Conservation (phyloP, 2,888 invertebrate genomes). For the Tinea semifulvella region DNA sequence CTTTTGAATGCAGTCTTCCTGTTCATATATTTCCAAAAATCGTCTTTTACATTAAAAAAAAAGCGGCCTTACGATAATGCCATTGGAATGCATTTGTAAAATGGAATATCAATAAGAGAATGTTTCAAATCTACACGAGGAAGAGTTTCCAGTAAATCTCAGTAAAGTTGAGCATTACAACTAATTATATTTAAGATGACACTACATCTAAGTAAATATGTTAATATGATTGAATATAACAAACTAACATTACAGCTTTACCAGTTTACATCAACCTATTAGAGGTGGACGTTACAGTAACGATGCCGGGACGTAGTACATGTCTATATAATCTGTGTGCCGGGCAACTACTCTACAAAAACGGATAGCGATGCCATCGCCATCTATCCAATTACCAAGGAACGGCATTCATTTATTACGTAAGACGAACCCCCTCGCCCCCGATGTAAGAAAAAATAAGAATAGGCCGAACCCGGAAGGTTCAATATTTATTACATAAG, state of each 20-base stretch:
- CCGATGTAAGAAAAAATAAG: too few relatives aligned
- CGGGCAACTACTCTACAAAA: too few relatives aligned
- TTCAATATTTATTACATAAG: too few relatives aligned
- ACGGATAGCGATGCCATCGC: too few relatives aligned
- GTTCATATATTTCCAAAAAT: constrained; percentile 49
- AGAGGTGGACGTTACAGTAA: too few relatives aligned
- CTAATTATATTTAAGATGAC: constrained; percentile 44
- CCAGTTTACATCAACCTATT: constrained; percentile 41
- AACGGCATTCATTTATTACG: too few relatives aligned
- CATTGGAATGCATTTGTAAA: constrained; percentile 36
- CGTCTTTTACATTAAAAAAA: constrained; percentile 27
- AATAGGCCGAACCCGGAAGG: too few relatives aligned
- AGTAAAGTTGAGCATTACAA: constrained; percentile 60
- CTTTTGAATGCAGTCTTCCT: constrained; percentile 54
- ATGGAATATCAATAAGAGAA: constrained; percentile 30
- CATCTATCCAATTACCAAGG: too few relatives aligned
- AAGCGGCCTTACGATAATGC: constrained; percentile 25
- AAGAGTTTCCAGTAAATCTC: constrained; percentile 36
- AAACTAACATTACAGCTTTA: constrained; percentile 32
- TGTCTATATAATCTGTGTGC: too few relatives aligned
- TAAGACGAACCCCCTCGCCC: too few relatives aligned
- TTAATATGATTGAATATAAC: constrained; percentile 39
- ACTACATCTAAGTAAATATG: constrained; percentile 42
- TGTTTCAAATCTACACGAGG: constrained; percentile 33
- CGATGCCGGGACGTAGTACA: too few relatives aligned